A percentile compares a stretch with the other conserved stretches of the same genome.
These are phyloP conservation scores for Patella caerulea DNA, from an alignment of 2,888 invertebrate genomes.

Conservation along the genomic window DNA sequence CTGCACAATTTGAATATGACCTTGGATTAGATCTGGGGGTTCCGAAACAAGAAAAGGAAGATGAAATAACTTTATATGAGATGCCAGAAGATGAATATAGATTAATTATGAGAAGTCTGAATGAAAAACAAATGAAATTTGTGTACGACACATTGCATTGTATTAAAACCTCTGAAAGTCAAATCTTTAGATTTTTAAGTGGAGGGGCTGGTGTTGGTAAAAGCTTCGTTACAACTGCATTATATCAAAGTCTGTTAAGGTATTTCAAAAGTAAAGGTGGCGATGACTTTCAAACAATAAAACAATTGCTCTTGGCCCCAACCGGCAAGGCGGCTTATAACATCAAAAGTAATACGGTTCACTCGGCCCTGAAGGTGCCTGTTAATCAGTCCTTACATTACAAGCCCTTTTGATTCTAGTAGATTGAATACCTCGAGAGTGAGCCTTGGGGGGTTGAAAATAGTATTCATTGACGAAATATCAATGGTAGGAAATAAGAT, in stretches of 20 bases:
- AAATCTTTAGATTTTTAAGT: slow-evolving; percentile 37
- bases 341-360: slow-evolving; percentile 32
- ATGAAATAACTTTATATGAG: no score
- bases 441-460: slow-evolving; percentile 10
- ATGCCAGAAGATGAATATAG: no score
- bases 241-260: slow-evolving; percentile 38
- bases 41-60: no score
- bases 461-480: no score
- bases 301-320: slow-evolving; percentile 36
- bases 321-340: slow-evolving; percentile 43
- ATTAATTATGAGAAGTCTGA: no score
- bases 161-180: slow-evolving; percentile 31
- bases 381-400: slow-evolving; percentile 24
- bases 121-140: slow-evolving; percentile 34
- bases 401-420: slow-evolving; percentile 20
- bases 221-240: slow-evolving; percentile 35
- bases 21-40: no score
- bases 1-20: no score
- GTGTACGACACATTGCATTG: slow-evolving; percentile 34
- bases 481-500: no score
- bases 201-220: slow-evolving; percentile 47
- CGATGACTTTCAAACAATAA: slow-evolving; percentile 23
- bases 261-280: slow-evolving; percentile 35
- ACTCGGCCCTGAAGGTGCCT: slow-evolving; percentile 27
- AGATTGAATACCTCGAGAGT: slow-evolving; percentile 17